Evolutionary conservation across 2,113 vertebrate species (phyloP).

Genomic region (Rhea americana): DNA sequence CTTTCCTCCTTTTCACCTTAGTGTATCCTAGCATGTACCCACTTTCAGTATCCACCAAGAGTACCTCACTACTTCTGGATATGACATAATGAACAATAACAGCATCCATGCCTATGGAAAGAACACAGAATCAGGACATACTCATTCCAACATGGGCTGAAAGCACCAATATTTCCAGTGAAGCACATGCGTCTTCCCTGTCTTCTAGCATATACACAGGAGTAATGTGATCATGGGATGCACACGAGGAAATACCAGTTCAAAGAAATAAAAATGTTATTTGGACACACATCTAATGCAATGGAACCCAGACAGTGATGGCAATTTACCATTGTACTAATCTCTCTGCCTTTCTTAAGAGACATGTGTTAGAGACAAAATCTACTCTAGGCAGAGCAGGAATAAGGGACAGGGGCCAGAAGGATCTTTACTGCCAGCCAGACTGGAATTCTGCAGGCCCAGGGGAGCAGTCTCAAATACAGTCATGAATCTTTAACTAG

Average conservation of each 20-base stretch:
- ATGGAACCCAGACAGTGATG: not conserved
- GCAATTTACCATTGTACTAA: constrained; percentile 11
- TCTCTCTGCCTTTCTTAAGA: constrained; percentile 8
- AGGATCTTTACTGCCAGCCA: constrained; percentile 29
- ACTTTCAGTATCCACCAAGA: not conserved
- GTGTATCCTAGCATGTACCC: not conserved
- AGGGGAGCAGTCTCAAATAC: constrained; percentile 4
- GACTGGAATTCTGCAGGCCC: constrained; percentile 39
- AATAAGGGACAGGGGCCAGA: constrained; percentile 13
- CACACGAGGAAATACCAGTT: not conserved
- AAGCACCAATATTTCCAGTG: not conserved
- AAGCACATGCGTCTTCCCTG: not conserved
- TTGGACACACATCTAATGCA: not conserved
- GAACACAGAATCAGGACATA: not conserved
- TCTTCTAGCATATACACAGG: not conserved
- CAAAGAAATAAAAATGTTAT: not conserved
- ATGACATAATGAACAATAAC: not conserved
- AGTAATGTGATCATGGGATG: not conserved
- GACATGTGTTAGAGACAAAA: not conserved
- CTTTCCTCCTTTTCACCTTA: not conserved
- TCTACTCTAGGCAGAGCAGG: constrained; percentile 13
- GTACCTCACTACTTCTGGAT: not conserved
- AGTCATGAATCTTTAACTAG: constrained; percentile 65
- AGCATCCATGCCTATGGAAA: not conserved
- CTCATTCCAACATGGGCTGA: not conserved